A percentile compares a stretch with the other conserved stretches of the same genome.
These are phyloP conservation scores for Hydrolagus affinis DNA, from an alignment of 2,113 vertebrate species.

Conservation along the genomic window DNA sequence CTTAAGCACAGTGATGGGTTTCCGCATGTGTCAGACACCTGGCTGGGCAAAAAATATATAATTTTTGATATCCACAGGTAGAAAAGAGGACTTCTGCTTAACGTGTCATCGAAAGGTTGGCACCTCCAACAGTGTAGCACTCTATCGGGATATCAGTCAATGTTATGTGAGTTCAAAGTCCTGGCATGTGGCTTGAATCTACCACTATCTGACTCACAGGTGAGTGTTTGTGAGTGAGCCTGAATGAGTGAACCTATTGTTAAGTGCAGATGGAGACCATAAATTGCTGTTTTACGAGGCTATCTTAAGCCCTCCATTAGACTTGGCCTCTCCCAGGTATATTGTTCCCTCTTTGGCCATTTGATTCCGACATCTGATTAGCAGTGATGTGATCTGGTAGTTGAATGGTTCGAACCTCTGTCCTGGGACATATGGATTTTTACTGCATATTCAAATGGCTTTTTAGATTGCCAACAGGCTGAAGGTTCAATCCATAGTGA, in stretches of 20 bases:
- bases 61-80: too few species aligned
- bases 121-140: too few species aligned
- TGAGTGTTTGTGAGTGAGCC: too few species aligned
- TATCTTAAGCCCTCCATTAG: background rate
- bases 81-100: too few species aligned
- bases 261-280: background rate
- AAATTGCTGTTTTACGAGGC: background rate
- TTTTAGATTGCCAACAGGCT: background rate
- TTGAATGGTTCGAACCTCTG: background rate
- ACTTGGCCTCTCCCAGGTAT: background rate
- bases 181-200: too few species aligned
- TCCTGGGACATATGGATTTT: background rate
- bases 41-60: too few species aligned
- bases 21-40: too few species aligned
- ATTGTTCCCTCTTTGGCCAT: background rate
- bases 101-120: too few species aligned
- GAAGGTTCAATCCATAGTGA: background rate
- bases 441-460: background rate
- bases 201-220: too few species aligned
- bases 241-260: background rate
- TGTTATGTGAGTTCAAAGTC: too few species aligned
- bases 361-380: background rate
- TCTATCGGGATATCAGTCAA: too few species aligned
- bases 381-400: background rate
- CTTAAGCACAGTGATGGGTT: too few species aligned